Evolutionary conservation across 1,140 invertebrate genomes (phyloP), one percentile per base, ranked within the genome.

Genomic region (Micrasema longulum): DNA sequence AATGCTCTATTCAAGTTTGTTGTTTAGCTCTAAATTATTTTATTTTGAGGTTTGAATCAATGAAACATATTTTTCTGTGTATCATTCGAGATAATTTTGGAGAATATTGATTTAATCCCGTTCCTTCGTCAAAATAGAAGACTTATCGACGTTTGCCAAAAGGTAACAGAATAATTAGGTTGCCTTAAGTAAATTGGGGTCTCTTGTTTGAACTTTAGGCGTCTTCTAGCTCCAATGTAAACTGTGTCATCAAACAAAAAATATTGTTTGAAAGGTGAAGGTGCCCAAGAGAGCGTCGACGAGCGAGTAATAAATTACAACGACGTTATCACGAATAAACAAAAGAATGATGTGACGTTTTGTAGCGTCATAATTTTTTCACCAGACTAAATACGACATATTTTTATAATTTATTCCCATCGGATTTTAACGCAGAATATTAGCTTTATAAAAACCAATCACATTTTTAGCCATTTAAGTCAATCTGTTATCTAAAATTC

Each of bases 191-290:
- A 20, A 14, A 31, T 41, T 16, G 22, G 55, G 36, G 35, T 60
- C 55, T 12, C 52, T 57, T 68, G 41, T 38, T 63, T 52, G 57
- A 41, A 38, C 57, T 63, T 43, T 64, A 57, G 45, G 52, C 68
- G 36, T 48, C 23, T 60, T 31, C 47, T 36, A 12, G 18, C 18
- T 50, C 36, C 16, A 63, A 22, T 63, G 45, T 69, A 60, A 26
- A 62, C 67, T 60, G 67, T 23, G 57, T 63, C 43, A 26, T 35
- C 57, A 70, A 70, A 70, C 68, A 70, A 70, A 63, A 43, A 45
- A 57, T 31, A n/a, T 26, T 60, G 41, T 69, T 69, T 62, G 36
- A 70, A 52, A 70, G 57, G 68, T 35, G 50, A 63, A 23, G 63
- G 50, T 63, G 50, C 14, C 55, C 31, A 63, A 63, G 22, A 70